A percentile compares a stretch with the other conserved stretches of the same genome.
Evolutionary conservation across 2,797 vertebrate genomes (phyloP).

Genomic region (Centroberyx gerrardi): DNA sequence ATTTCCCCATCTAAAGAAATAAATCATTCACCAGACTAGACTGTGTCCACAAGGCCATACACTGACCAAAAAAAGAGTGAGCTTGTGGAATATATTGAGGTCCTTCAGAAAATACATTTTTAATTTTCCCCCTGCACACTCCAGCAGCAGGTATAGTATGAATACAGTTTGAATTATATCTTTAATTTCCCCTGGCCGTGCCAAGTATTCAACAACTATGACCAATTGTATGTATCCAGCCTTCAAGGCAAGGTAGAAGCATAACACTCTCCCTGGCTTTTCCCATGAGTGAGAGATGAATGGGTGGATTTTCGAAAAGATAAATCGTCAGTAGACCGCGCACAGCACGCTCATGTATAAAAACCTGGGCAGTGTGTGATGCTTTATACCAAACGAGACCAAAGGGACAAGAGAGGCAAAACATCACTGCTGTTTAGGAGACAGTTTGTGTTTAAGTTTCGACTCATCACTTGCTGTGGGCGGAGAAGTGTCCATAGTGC

Average conservation of each 20-base stretch:
- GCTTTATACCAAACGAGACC: constrained; percentile 36
- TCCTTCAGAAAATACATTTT: constrained; percentile 32
- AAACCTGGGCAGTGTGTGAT: constrained; percentile 17
- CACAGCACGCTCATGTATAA: constrained; percentile 17
- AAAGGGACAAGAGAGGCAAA: constrained; percentile 22
- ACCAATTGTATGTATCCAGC: constrained; percentile 30
- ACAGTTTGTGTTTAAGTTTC: no score
- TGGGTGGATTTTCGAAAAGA: constrained; percentile 44
- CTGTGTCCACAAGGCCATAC: not conserved
- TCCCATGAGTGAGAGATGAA: constrained; percentile 45
- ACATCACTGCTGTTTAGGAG: constrained; percentile 33
- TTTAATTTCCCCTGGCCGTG: constrained; percentile 56
- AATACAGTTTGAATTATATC: constrained; percentile 52
- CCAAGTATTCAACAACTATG: constrained; percentile 13
- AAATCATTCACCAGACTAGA: constrained; percentile 24
- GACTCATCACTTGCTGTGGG: constrained; percentile 7
- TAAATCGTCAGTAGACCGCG: constrained; percentile 45
- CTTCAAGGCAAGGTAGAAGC: constrained; percentile 41
- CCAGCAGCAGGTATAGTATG: constrained; percentile 10
- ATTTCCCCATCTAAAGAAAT: not conserved
- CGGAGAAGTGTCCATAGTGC: constrained; percentile 15
- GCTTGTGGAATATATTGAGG: constrained; percentile 18
- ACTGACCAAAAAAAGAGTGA: constrained; percentile 13
- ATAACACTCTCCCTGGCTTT: constrained; percentile 16
- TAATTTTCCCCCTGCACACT: constrained; percentile 17